Conservation (phyloP, 1,140 invertebrate genomes). For the Planococcus citri region DNA sequence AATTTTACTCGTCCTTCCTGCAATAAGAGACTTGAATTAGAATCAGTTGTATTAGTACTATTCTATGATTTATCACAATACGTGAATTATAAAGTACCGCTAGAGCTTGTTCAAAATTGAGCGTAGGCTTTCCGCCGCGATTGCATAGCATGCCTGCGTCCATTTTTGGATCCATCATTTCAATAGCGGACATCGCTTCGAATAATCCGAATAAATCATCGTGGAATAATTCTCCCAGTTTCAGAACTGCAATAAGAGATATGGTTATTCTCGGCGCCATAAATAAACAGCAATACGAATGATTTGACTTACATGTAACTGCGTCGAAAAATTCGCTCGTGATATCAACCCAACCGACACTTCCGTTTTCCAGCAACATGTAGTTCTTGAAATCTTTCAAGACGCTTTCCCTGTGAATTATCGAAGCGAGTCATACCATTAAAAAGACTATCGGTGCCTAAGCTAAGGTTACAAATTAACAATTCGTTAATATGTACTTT, state of each 20-base stretch:
- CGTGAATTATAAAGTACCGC: conserved; percentile 40
- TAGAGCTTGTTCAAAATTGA: conserved; percentile 79
- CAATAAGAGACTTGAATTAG: conserved; percentile 27
- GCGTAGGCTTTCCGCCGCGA: conserved; percentile 62
- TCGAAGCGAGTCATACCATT: no score
- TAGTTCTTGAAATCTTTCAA: conserved; percentile 1
- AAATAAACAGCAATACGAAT: conserved; percentile 23
- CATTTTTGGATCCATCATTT: conserved; percentile 99
- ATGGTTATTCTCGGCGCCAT: not conserved
- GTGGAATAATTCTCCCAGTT: conserved; percentile 77
- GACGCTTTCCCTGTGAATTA: not conserved
- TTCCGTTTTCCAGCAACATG: conserved; percentile 32
- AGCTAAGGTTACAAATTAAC: no score
- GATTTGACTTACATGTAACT: conserved; percentile 48
- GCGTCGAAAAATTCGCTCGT: conserved; percentile 60
- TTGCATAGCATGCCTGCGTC: conserved; percentile 97
- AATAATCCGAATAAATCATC: conserved; percentile 87
- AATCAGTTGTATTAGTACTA: no score
- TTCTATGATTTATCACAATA: not conserved
- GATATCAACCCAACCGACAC: conserved; percentile 62
- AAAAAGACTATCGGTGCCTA: no score
- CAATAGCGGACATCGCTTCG: conserved; percentile 98
- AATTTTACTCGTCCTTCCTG: conserved; percentile 67
- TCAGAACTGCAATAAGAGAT: conserved; percentile 46
- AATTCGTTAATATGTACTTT: no score